Percentiles rank a stretch among this genome's conserved stretches.
phyloP scores from a whole-genome alignment of 2,113 vertebrate genomes.

The Ammodytes dubius region DNA sequence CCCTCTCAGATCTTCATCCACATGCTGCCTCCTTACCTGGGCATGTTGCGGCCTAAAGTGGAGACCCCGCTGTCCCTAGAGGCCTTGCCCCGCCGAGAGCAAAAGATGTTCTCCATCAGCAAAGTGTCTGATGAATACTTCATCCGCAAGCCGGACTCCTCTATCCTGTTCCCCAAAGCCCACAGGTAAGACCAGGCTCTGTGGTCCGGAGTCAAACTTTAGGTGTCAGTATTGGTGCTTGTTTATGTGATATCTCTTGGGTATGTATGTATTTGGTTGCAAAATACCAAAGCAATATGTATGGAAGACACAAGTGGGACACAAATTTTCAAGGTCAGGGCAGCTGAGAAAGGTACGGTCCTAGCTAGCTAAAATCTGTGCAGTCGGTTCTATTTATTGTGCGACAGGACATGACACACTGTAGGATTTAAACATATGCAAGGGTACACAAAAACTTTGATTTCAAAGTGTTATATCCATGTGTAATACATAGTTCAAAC shows the following conservation, averaged over 20 bases:
- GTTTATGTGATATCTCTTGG: background rate
- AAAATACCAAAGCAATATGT: background rate
- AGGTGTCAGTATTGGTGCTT: background rate
- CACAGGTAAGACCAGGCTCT: conserved; percentile 80
- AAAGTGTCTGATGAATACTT: conserved; percentile 91
- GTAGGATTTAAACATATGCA: background rate
- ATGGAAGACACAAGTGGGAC: background rate
- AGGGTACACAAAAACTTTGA: background rate
- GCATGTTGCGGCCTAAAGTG: conserved; percentile 88
- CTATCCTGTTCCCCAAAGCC: conserved; percentile 88
- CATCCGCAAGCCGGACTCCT: conserved; percentile 89
- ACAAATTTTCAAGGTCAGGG: background rate
- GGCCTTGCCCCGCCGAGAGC: conserved; percentile 70
- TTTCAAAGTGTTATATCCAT: background rate
- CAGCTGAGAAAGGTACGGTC: too few species aligned
- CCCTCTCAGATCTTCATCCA: conserved; percentile 90
- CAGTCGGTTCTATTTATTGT: background rate
- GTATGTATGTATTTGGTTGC: background rate
- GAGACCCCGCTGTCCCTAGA: conserved; percentile 83
- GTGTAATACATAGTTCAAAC: background rate
- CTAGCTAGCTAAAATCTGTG: too few species aligned
- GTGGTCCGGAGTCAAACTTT: background rate
- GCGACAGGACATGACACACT: background rate
- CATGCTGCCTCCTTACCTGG: conserved; percentile 87
- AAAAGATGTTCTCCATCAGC: conserved; percentile 68